phyloP scores from a whole-genome alignment of 2,797 vertebrate species.

The Peromyscus nudipes region DNA sequence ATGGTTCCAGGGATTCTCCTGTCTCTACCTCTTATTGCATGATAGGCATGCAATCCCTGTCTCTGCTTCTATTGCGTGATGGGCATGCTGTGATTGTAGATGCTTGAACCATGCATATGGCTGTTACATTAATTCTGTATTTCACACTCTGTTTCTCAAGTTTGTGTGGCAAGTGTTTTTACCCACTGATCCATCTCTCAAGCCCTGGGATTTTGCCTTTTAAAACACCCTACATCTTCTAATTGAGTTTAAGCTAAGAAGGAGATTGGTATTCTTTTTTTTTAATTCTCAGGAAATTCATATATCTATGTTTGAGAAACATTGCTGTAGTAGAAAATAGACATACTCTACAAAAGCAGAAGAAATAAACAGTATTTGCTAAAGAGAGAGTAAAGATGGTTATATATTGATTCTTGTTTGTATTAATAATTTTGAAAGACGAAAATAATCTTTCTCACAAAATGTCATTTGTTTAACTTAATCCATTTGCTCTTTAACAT shows the following conservation, averaged over 20 bases:
- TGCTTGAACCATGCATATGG: background rate
- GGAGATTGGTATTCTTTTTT: background rate
- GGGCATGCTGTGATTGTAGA: too few relatives aligned
- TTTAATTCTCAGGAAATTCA: background rate
- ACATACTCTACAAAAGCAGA: constrained; percentile 37
- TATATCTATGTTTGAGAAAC: background rate
- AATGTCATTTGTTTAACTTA: constrained; percentile 62
- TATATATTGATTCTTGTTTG: constrained; percentile 26
- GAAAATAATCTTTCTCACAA: constrained; percentile 50
- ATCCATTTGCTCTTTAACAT: constrained; percentile 39
- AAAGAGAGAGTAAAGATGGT: background rate
- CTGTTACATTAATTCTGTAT: background rate
- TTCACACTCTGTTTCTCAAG: background rate
- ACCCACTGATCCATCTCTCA: background rate
- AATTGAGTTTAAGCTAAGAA: background rate
- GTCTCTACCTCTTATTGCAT: background rate
- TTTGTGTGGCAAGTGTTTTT: background rate
- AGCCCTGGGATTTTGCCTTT: background rate
- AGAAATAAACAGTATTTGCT: background rate
- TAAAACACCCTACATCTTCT: background rate
- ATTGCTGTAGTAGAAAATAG: background rate
- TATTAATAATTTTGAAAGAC: constrained; percentile 49
- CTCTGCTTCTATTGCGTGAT: background rate
- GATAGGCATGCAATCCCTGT: background rate
- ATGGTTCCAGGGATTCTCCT: background rate